Evolutionary conservation across 2,113 vertebrate species (phyloP).

Genomic region (Parus major): DNA sequence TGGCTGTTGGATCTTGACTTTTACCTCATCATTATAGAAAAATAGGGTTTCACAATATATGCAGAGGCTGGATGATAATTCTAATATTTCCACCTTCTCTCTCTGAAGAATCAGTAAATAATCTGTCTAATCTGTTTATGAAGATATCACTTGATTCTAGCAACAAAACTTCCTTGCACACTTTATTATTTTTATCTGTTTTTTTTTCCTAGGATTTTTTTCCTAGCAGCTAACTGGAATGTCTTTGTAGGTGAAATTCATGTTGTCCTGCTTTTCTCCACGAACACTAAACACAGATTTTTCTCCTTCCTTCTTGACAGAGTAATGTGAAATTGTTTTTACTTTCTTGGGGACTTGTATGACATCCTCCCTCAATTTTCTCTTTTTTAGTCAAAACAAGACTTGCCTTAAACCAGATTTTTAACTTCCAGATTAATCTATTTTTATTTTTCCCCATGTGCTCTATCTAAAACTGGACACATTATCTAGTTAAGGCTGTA

Average conservation of each 20-base stretch:
- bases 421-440: background rate
- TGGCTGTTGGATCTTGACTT: background rate
- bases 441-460: background rate
- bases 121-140: background rate
- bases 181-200: background rate
- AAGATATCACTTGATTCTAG: background rate
- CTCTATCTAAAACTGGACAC: background rate
- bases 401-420: background rate
- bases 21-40: background rate
- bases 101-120: background rate
- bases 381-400: background rate
- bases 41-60: background rate
- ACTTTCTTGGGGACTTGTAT: background rate
- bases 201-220: background rate
- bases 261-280: background rate
- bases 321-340: background rate
- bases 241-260: background rate
- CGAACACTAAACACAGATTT: background rate
- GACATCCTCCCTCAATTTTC: background rate
- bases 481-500: background rate
- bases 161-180: background rate
- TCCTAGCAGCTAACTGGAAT: background rate
- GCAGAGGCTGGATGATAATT: background rate
- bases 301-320: background rate
- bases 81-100: background rate